Base-by-base conservation (phyloP, 2,888 invertebrate genomes). In the Pyrrhosoma nymphula region DNA sequence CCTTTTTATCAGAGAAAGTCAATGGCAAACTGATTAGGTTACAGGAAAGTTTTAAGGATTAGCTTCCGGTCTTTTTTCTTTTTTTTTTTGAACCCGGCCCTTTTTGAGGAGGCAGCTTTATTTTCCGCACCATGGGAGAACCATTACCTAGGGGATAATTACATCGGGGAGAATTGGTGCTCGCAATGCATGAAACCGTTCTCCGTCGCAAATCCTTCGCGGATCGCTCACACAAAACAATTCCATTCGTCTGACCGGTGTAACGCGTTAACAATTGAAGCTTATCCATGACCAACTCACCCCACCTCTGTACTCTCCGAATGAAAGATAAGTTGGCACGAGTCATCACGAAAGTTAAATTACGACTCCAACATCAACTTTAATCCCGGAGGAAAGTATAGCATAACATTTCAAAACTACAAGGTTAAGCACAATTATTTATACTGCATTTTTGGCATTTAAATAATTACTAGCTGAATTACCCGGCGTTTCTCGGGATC, bases 151-250 rank as follows among this genome's bases (percentile, higher is more conserved):
- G 56, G 55, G 56, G 47, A 56, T 56, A 89, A 89, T 89, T 89
- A 56, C 89, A 89, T 47, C 12, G 26, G 56, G 2, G 75, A 47
- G 69, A 69, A 93, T 93, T 93, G 69, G 69, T 0, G 69, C 39
- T 69, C 26, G n/a, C 47, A 56, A 93, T 63, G 93, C 56, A 47
- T 69, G 69, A 69, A 93, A 69, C 69, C n/a, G 47, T 69, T 69
- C 35, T 23, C 35, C 20, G 23, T 91, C 26, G 63, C 47, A 35
- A 35, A 82, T 14, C 82, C 82, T 60, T 30, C 8, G 18, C 10
- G 60, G 20, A 60, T 82, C 10, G 14, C 82, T 82, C 35, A 35
- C 35, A n/a, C 30, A 82, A 82, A 82, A 16, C 16, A 82, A 35
- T 35, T 82, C 30, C 12, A 82, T 82, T 82, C 35, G 82, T 16